Conservation (phyloP, 2,888 invertebrate genomes). For the Drosophila meridionalis region DNA sequence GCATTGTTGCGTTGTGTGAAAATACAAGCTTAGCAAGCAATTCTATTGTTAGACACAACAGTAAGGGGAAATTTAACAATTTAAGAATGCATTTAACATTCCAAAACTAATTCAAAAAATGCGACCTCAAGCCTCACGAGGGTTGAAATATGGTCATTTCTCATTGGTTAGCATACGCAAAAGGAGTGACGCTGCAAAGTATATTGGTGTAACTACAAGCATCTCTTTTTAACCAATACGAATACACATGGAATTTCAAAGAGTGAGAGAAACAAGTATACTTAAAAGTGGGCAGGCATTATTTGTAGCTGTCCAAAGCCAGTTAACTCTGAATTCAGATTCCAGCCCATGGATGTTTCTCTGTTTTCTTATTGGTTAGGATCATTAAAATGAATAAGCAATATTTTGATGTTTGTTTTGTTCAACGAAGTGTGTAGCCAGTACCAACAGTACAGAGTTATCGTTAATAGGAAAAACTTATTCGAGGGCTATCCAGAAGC, state of each 20-base stretch:
- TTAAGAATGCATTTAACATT: slow-evolving; percentile 61
- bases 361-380: slow-evolving; percentile 54
- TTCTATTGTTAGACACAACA: slow-evolving; percentile 64
- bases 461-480: slow-evolving; percentile 84
- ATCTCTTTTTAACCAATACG: slow-evolving; percentile 32
- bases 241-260: background rate
- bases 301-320: slow-evolving; percentile 34
- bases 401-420: slow-evolving; percentile 76
- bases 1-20: slow-evolving; percentile 75
- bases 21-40: slow-evolving; percentile 73
- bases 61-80: slow-evolving; percentile 69
- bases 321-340: slow-evolving; percentile 33
- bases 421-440: slow-evolving; percentile 77
- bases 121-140: slow-evolving; percentile 44
- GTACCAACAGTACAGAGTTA: slow-evolving; percentile 79
- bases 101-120: slow-evolving; percentile 57
- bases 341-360: slow-evolving; percentile 50
- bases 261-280: slow-evolving; percentile 44
- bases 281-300: slow-evolving; percentile 38
- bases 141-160: slow-evolving; percentile 46
- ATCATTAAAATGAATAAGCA: slow-evolving; percentile 70
- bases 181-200: slow-evolving; percentile 30
- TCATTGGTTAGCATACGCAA: slow-evolving; percentile 50
- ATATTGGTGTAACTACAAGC: slow-evolving; percentile 12
- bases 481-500: slow-evolving; percentile 86